Percentiles rank a stretch among this genome's conserved stretches.
Evolutionary conservation across 2,113 vertebrate species (phyloP).

Genomic region (Clarias macrocephalus): DNA sequence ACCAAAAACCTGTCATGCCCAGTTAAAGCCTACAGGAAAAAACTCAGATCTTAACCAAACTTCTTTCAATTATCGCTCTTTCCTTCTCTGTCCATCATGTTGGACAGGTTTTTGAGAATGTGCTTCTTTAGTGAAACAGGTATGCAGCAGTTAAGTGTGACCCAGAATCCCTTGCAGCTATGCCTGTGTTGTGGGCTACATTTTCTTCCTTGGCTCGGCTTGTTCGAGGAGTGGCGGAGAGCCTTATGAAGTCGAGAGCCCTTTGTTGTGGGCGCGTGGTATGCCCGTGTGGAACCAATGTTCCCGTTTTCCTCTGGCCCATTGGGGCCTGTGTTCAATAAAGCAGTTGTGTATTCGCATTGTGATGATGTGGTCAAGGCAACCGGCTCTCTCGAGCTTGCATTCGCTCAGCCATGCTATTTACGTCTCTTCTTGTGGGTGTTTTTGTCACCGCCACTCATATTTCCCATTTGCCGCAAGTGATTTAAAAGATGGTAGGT

Average conservation of each 20-base stretch:
- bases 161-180: slow-evolving; percentile 30
- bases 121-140: slow-evolving; percentile 28
- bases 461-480: slow-evolving; percentile 62
- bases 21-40: not conserved
- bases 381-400: slow-evolving; percentile 84
- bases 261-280: slow-evolving; percentile 88
- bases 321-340: slow-evolving; percentile 90
- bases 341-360: slow-evolving; percentile 87
- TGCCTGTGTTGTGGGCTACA: slow-evolving; percentile 54
- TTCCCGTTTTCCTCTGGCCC: slow-evolving; percentile 76
- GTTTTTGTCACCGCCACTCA: slow-evolving; percentile 65
- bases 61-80: not conserved
- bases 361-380: slow-evolving; percentile 92
- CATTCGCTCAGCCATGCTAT: slow-evolving; percentile 82
- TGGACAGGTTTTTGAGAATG: not conserved
- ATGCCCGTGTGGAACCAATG: slow-evolving; percentile 83
- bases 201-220: slow-evolving; percentile 79
- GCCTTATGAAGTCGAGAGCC: slow-evolving; percentile 69
- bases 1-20: not conserved
- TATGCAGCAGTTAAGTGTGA: slow-evolving; percentile 25
- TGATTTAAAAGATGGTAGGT: slow-evolving; percentile 59
- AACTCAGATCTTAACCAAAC: not conserved
- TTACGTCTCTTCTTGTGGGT: slow-evolving; percentile 63
- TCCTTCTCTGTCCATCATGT: not conserved
- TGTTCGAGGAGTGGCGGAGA: slow-evolving; percentile 72